Percentiles rank a stretch among this genome's conserved stretches.
phyloP scores from a whole-genome alignment of 2,113 vertebrate species.

The Arenaria interpres region DNA sequence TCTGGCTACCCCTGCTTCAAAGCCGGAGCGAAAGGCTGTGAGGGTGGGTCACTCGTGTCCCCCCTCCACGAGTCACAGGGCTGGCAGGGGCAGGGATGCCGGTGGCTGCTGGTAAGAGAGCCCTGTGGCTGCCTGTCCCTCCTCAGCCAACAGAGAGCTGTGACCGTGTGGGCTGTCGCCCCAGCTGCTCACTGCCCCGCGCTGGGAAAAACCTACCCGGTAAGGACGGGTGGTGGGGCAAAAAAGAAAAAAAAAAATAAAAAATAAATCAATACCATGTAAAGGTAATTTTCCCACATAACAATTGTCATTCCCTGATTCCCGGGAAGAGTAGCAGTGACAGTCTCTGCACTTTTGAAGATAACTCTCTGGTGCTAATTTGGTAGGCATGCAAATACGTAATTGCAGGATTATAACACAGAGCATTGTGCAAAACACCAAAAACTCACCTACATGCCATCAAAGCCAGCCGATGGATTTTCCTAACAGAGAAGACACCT shows the following conservation, averaged over 20 bases:
- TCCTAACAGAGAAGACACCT: neutral
- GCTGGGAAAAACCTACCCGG: conserved; percentile 21
- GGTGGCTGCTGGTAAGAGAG: neutral
- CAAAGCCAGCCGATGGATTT: conserved; percentile 6
- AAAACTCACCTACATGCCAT: neutral
- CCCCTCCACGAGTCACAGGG: neutral
- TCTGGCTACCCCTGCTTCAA: neutral
- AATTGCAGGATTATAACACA: neutral
- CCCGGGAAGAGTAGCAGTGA: neutral
- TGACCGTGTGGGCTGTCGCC: neutral
- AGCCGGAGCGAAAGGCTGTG: neutral
- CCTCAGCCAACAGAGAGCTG: neutral
- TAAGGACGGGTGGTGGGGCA: conserved; percentile 13
- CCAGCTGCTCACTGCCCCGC: conserved; percentile 10
- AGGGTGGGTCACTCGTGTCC: neutral
- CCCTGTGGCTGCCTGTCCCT: neutral
- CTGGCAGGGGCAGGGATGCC: neutral
- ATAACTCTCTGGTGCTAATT: conserved; percentile 9
- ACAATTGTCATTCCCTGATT: neutral
- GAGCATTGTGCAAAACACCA: neutral
- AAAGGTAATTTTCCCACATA: conserved; percentile 1
- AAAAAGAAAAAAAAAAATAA: neutral
- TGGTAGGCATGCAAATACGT: neutral
- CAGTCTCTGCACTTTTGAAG: neutral
- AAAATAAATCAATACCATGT: neutral